These are phyloP conservation scores for Lasius platythorax DNA, from an alignment of 2,888 invertebrate species.

Conservation along the genomic window DNA sequence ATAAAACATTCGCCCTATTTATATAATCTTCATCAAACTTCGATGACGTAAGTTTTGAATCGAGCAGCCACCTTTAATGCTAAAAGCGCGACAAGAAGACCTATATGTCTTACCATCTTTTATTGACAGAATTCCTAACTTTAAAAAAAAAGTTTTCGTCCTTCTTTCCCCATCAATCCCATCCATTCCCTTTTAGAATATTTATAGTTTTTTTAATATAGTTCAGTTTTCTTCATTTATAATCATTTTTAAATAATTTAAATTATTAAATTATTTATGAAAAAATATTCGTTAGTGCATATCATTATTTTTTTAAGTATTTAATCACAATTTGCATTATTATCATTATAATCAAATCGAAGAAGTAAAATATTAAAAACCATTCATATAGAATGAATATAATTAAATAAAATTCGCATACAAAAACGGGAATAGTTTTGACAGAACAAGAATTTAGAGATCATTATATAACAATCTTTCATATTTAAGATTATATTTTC, in stretches of 20 bases:
- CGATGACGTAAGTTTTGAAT: not conserved
- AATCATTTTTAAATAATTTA: not conserved
- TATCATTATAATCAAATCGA: not conserved
- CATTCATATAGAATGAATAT: not conserved
- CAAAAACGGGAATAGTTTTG: not conserved
- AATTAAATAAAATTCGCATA: conserved; percentile 3
- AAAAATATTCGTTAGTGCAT: not conserved
- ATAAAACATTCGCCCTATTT: not conserved
- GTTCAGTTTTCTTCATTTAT: not conserved
- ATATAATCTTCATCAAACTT: not conserved
- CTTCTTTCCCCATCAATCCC: not conserved
- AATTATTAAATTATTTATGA: not conserved
- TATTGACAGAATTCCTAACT: not conserved
- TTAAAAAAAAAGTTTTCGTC: not conserved
- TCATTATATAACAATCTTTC: not conserved
- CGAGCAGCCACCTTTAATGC: not conserved
- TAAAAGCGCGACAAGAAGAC: no score
- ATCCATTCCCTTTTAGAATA: not conserved
- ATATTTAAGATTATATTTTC: not conserved
- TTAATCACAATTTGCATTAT: not conserved
- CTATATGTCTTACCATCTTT: not conserved
- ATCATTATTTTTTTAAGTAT: not conserved
- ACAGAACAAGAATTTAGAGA: not conserved
- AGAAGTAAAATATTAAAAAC: not conserved
- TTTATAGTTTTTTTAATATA: not conserved